Conservation (phyloP, 2,797 vertebrate genomes). For the Tauraco hartlaubi region DNA sequence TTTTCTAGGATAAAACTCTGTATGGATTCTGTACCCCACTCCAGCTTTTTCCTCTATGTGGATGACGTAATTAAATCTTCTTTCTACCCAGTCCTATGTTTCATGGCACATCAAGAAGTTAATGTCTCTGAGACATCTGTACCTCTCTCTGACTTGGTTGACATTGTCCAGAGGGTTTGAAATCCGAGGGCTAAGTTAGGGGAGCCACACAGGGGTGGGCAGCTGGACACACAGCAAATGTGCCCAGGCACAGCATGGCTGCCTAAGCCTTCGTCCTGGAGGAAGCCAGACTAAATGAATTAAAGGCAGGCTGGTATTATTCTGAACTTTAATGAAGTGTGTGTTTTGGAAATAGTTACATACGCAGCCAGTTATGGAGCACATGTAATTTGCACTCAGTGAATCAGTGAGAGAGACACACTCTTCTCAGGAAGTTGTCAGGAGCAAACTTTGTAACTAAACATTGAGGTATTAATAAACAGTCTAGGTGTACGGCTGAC, state of each 20-base stretch:
- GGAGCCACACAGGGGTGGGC: rapidly evolving
- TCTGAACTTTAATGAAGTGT: neutral
- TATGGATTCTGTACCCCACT: neutral
- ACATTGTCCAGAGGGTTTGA: neutral
- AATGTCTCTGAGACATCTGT: neutral
- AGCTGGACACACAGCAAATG: neutral
- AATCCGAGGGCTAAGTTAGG: neutral
- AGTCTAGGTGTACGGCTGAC: neutral
- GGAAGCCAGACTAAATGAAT: neutral
- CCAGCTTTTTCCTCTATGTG: neutral
- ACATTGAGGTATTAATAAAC: neutral
- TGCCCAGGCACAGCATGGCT: rapidly evolving
- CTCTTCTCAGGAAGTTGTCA: rapidly evolving
- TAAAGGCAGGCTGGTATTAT: neutral
- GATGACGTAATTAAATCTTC: neutral
- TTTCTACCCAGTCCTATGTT: neutral
- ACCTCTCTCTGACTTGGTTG: neutral
- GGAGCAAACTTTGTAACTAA: neutral
- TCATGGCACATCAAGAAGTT: neutral
- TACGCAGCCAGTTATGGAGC: neutral
- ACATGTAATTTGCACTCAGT: neutral
- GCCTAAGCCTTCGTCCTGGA: neutral
- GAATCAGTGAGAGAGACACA: neutral
- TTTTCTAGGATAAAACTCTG: conserved; percentile 53
- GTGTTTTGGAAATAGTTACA: neutral